Evolutionary conservation across 2,797 vertebrate genomes (phyloP), one percentile per base, ranked within the genome.

Genomic region (Sebastes diaconus): DNA sequence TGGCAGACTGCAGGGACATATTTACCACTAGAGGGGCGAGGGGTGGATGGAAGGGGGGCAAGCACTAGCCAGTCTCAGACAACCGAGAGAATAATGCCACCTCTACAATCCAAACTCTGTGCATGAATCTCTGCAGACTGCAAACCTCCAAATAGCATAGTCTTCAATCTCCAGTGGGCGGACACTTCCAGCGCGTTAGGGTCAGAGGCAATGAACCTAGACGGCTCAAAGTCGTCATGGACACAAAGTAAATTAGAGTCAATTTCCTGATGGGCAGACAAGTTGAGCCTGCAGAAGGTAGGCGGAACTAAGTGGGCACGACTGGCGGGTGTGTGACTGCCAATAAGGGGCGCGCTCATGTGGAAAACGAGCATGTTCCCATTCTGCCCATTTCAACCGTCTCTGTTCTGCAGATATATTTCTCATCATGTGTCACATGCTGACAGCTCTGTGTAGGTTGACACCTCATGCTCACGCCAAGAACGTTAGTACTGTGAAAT

Each of bases 171-270:
- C 20, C 20, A 71, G 75, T 81, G 69, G 78, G 70, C 3, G 32
- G 79, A 86, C 82, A 69, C 60, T 67, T 86, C 60, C 71, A 66
- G 18, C 72, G 80, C 34, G 79, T 61, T 57, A 3, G 68, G 68
- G 78, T 84, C 88, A 72, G 70, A 69, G 57, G 66, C 71, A 86
- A 20, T 78, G 78, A 75, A 83, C 88, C 82, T 25, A 2, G 64
- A 67, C 18, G 25, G 29, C 84, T 83, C 36, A 67, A 81, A 68
- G 73, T 75, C n/a, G 75, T 64, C 77, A 86, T 32, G 70, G 83
- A 81, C 83, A 72, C 29, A 3, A 20, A 73, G 70, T 68, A 55
- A 87, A 81, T 84, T 78, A 30, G 71, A 76, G 72, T 77, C 57
- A 54, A 69, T 81, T 80, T 81, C 55, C 65, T 59, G 52, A 73